Base-by-base conservation (phyloP, 1,140 invertebrate species). In the Drosophila funebris region DNA sequence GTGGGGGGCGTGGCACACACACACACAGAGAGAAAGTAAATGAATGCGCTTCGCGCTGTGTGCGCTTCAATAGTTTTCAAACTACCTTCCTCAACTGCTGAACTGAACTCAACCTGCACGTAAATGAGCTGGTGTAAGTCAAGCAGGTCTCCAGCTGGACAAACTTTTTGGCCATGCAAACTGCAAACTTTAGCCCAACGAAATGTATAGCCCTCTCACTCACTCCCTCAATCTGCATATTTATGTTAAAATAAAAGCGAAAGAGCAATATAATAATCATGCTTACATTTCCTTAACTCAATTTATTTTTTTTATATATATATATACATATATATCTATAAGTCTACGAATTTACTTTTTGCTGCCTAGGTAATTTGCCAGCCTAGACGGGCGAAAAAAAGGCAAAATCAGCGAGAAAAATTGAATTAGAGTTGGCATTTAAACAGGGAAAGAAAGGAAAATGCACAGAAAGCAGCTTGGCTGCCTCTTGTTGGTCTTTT, bases 381-480 rank as follows among this genome's bases (percentile, higher is more conserved):
- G 64, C 48, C 54, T 73, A 79, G 57, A 69, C 63, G 60, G 27
- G 53, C 29, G 11, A 18, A 53, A 85, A 85, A 27, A 85, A 70
- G 63, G 82, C 75, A 61, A 87, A 75, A 66, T 87, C 82, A 87
- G 82, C 82, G 71, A 24, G 54, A 61, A 63, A 85, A 85, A 87
- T 87, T 87, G 78, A 87, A 87, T 87, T 87, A 87, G 78, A 88
- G 83, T 78, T 78, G 82, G 73, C 78, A 83, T 83, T 83, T 84
- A 83, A 83, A 83, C 78, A 63, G 79, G 41, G n/a, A 70, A 70
- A 70, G 31, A 39, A 53, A 33, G 48, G 9, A 22, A 44, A 58
- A 44, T 33, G 13, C 44, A 8, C 14, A 44, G 29, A 39, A 50
- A 53, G 31, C 24, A 14, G 56, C 13, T 29, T 50, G 62, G 5